Percentiles rank a stretch among this genome's conserved stretches.
phyloP scores from a whole-genome alignment of 2,797 vertebrate genomes.

The Lophius americanus region DNA sequence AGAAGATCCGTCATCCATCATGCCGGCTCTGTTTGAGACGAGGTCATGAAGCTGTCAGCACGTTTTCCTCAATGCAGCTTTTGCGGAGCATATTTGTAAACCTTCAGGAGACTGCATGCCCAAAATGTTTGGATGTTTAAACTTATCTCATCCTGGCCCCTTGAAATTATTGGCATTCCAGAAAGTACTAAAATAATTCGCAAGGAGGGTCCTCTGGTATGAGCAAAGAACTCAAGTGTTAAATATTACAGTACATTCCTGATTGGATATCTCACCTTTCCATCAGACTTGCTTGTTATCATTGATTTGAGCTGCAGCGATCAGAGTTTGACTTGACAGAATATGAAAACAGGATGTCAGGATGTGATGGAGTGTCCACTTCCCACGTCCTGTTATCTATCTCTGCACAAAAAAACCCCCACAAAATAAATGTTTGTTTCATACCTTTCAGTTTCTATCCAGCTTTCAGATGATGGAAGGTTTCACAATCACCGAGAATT shows the following conservation, averaged over 20 bases:
- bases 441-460: too few relatives aligned
- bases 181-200: conserved; percentile 48
- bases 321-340: background rate
- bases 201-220: conserved; percentile 15
- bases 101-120: conserved; percentile 45
- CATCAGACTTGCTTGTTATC: conserved; percentile 45
- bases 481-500: too few relatives aligned
- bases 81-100: conserved; percentile 56
- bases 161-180: conserved; percentile 40
- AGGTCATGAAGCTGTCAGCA: conserved; percentile 60
- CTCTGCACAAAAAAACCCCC: too few relatives aligned
- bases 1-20: conserved; percentile 63
- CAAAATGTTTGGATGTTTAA: conserved; percentile 59
- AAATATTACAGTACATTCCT: background rate
- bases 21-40: conserved; percentile 42
- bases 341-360: conserved; percentile 28
- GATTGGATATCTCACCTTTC: conserved; percentile 6
- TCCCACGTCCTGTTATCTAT: too few relatives aligned
- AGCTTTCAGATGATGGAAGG: too few relatives aligned
- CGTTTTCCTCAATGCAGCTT: conserved; percentile 55
- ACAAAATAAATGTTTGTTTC: too few relatives aligned
- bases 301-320: conserved; percentile 33
- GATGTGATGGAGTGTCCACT: background rate
- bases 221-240: conserved; percentile 4
- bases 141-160: conserved; percentile 57